Conservation (phyloP, 2,797 vertebrate species). For the Bufotes viridis region DNA sequence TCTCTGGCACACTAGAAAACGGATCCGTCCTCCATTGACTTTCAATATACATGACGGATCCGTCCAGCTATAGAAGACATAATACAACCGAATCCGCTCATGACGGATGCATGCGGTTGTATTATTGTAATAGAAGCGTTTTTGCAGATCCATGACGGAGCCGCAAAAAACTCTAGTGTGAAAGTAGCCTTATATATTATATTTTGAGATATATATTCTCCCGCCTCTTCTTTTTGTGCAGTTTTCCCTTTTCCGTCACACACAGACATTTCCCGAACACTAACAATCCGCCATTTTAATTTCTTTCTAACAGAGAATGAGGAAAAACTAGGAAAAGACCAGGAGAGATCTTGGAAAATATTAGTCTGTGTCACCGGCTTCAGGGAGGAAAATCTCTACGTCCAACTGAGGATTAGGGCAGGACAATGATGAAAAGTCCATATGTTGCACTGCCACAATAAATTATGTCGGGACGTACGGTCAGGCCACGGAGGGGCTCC, state of each 20-base stretch:
- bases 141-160: too few relatives aligned
- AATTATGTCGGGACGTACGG: constrained; percentile 90
- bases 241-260: neutral
- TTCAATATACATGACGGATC: too few relatives aligned
- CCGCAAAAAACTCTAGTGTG: too few relatives aligned
- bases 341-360: constrained; percentile 15
- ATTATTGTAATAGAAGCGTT: too few relatives aligned
- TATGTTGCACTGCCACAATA: constrained; percentile 91
- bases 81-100: too few relatives aligned
- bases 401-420: constrained; percentile 83
- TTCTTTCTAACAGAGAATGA: neutral
- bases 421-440: constrained; percentile 96
- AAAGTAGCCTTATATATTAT: too few relatives aligned
- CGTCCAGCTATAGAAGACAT: too few relatives aligned
- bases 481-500: constrained; percentile 88
- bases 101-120: too few relatives aligned
- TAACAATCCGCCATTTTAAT: neutral
- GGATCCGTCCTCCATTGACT: too few relatives aligned
- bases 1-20: too few relatives aligned
- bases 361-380: constrained; percentile 61
- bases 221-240: too few relatives aligned
- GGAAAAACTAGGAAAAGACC: neutral
- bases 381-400: constrained; percentile 69
- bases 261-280: neutral
- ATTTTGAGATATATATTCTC: too few relatives aligned